A percentile compares a stretch with the other conserved stretches of the same genome.
These are phyloP conservation scores for Puma concolor DNA, from an alignment of 2,113 vertebrate genomes.

Conservation along the genomic window DNA sequence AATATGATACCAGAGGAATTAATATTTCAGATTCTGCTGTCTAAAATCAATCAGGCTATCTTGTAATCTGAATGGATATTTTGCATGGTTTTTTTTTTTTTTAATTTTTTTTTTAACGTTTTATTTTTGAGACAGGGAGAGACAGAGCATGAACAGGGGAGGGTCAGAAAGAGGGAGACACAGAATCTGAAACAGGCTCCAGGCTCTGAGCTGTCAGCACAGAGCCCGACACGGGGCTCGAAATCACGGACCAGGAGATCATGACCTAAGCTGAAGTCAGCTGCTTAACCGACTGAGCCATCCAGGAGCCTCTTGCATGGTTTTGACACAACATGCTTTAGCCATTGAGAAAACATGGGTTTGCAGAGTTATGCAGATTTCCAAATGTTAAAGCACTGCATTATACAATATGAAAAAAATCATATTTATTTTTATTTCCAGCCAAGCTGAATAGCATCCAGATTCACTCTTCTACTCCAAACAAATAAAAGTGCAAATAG, in stretches of 20 bases:
- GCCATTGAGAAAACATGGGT: neutral
- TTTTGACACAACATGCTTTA: neutral
- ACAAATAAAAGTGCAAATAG: neutral
- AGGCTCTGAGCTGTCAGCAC: too few species aligned
- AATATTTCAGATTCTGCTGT: neutral
- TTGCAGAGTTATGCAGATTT: neutral
- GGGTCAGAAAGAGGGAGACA: too few species aligned
- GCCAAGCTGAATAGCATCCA: neutral
- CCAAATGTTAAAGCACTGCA: neutral
- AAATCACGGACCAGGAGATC: too few species aligned
- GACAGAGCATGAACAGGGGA: too few species aligned
- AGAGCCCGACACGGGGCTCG: fast-evolving
- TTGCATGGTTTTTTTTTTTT: neutral
- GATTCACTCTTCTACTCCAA: neutral
- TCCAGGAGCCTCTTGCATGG: neutral
- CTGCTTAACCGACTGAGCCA: too few species aligned
- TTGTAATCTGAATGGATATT: slow-evolving; percentile 4
- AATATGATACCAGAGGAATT: neutral
- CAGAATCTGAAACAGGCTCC: too few species aligned
- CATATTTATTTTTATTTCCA: neutral
- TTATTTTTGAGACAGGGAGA: too few species aligned
- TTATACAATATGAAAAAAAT: neutral
- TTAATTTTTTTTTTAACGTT: too few species aligned
- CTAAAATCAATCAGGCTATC: neutral
- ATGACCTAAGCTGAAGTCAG: too few species aligned